A percentile compares a stretch with the other conserved stretches of the same genome.
Conservation (phyloP, 2,797 vertebrate species). For the Cuniculus paca region DNA sequence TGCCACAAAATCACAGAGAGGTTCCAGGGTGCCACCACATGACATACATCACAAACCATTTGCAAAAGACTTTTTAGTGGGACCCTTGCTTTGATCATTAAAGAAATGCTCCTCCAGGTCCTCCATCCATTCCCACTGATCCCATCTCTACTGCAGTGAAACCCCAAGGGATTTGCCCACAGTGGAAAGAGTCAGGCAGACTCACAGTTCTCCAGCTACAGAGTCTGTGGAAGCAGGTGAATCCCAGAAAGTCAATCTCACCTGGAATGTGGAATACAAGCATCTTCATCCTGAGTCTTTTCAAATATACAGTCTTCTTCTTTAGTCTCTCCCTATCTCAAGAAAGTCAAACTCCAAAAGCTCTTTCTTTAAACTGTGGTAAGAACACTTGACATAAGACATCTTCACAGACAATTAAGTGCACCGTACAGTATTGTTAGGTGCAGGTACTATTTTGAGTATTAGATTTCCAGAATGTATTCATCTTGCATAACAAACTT, state of each 20-base stretch:
- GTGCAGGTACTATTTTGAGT: not conserved
- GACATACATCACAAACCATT: not conserved
- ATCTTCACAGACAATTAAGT: not conserved
- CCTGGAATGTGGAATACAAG: not conserved
- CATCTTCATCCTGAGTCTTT: not conserved
- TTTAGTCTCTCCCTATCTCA: not conserved
- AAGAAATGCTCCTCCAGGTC: not conserved
- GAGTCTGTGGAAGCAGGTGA: not conserved
- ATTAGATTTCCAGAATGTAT: not conserved
- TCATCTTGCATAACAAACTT: not conserved
- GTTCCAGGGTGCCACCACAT: fast-evolving
- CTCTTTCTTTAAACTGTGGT: not conserved
- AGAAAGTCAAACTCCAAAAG: not conserved
- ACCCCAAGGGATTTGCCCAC: not conserved
- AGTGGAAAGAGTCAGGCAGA: not conserved
- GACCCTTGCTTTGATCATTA: not conserved
- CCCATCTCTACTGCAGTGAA: not conserved
- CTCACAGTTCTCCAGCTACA: not conserved
- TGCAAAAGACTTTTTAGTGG: not conserved
- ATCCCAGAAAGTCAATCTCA: not conserved
- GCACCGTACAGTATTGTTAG: not conserved
- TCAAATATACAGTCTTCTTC: not conserved
- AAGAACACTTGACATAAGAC: not conserved
- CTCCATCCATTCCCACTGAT: not conserved
- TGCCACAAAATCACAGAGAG: not conserved